Conservation (phyloP, 1,140 invertebrate genomes). For the Triops longicaudatus region DNA sequence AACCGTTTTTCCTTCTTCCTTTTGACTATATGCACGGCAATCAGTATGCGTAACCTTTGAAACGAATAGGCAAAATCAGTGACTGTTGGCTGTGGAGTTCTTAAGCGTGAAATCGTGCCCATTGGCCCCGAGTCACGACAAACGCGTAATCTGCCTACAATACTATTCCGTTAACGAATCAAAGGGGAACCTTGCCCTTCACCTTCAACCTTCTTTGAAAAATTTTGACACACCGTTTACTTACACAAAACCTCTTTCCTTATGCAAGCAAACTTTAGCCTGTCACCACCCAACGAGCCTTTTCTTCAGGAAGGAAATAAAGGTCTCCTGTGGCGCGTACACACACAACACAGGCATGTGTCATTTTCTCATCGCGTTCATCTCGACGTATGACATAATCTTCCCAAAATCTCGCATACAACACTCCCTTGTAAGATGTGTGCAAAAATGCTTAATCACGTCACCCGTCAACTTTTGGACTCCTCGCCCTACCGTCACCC, state of each 20-base stretch:
- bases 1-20: background rate
- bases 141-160: background rate
- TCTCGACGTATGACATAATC: background rate
- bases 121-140: background rate
- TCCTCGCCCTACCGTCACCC: no score
- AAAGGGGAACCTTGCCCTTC: background rate
- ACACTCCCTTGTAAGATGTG: background rate
- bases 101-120: conserved; percentile 5
- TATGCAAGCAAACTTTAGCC: background rate
- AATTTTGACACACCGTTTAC: background rate
- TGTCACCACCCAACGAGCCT: background rate
- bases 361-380: background rate
- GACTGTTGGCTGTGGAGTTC: background rate
- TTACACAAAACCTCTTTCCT: background rate
- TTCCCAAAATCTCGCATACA: background rate
- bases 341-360: background rate
- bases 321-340: background rate
- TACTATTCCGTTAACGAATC: background rate
- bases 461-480: background rate
- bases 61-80: background rate
- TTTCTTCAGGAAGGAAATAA: background rate
- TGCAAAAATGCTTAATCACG: background rate
- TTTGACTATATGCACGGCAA: background rate
- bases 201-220: background rate
- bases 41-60: background rate